Conservation (phyloP, 1,140 invertebrate species). For the Sogatella furcifera region DNA sequence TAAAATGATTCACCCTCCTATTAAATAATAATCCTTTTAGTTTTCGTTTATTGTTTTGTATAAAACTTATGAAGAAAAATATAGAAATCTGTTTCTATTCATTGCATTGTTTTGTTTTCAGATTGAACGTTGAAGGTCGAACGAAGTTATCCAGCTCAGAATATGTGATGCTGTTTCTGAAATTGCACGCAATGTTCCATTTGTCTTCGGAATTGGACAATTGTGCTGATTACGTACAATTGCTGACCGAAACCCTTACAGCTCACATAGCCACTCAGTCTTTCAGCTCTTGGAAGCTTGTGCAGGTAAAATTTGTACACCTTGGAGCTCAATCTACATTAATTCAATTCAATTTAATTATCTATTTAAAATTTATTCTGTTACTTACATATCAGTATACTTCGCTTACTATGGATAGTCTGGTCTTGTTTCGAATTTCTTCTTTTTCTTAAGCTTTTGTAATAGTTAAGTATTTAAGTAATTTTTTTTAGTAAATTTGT, state of each 20-base stretch:
- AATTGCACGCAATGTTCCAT: constrained; percentile 51
- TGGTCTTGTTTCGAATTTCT: too few relatives aligned
- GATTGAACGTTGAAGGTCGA: constrained; percentile 16
- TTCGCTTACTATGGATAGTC: too few relatives aligned
- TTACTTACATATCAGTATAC: too few relatives aligned
- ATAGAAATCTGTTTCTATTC: too few relatives aligned
- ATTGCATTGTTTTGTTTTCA: constrained; percentile 7
- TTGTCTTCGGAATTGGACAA: constrained; percentile 43
- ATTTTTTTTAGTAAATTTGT: too few relatives aligned
- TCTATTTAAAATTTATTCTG: constrained; percentile 1
- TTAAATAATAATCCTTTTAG: too few relatives aligned
- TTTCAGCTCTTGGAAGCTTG: constrained; percentile 59
- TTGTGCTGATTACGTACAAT: constrained; percentile 45
- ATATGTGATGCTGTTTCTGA: constrained; percentile 56
- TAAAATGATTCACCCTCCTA: too few relatives aligned
- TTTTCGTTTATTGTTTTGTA: too few relatives aligned
- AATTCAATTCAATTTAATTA: constrained; percentile 1
- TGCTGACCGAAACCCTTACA: constrained; percentile 54
- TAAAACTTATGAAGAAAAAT: too few relatives aligned
- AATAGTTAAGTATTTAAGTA: too few relatives aligned
- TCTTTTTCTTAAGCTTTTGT: too few relatives aligned
- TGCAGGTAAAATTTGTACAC: constrained; percentile 34
- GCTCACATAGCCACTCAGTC: constrained; percentile 65
- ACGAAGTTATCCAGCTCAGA: constrained; percentile 51
- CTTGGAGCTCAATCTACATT: neutral